phyloP scores from a whole-genome alignment of 2,797 vertebrate genomes.

The Sarcophilus harrisii region DNA sequence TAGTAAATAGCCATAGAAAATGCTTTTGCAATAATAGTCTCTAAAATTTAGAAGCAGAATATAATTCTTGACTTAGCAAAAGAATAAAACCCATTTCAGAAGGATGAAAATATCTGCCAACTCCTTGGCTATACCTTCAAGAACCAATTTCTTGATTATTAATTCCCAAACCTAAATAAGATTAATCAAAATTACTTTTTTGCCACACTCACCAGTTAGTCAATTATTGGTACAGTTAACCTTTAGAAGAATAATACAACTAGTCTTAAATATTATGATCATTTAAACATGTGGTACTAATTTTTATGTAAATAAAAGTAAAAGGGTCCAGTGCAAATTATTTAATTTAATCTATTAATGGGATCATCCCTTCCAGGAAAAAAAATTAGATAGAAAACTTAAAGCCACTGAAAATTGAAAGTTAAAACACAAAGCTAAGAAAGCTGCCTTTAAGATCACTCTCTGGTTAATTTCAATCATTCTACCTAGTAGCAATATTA shows the following conservation, averaged over 20 bases:
- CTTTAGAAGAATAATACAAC: neutral
- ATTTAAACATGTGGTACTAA: neutral
- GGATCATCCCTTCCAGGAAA: neutral
- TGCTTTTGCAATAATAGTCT: neutral
- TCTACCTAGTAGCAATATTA: neutral
- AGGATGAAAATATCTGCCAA: neutral
- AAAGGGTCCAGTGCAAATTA: neutral
- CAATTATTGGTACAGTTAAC: neutral
- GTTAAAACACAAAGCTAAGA: neutral
- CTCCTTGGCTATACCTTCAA: neutral
- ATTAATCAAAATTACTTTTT: neutral
- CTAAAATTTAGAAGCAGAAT: neutral
- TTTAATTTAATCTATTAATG: neutral
- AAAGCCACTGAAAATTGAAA: neutral
- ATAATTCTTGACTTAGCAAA: neutral
- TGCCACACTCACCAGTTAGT: neutral
- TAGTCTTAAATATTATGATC: neutral
- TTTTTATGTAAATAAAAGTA: neutral
- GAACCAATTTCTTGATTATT: neutral
- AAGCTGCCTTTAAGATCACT: neutral
- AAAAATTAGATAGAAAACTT: neutral
- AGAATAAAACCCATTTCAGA: neutral
- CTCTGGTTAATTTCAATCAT: neutral
- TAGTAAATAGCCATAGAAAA: neutral
- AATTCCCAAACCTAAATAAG: neutral